phyloP scores from a whole-genome alignment of 1,140 invertebrate species.

The Drosophila varians region DNA sequence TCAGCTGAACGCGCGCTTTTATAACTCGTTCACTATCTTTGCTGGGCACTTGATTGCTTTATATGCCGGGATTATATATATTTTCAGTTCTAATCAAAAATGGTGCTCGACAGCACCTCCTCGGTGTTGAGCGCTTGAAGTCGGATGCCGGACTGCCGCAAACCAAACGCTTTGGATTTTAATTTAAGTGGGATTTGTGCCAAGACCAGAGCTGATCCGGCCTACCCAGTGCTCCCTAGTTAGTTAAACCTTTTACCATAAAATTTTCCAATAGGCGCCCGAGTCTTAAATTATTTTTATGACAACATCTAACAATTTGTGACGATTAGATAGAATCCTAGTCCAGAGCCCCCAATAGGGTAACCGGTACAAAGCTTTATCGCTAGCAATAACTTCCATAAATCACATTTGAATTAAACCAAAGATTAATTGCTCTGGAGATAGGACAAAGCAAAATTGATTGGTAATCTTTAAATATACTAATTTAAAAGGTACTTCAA shows the following conservation, averaged over 20 bases:
- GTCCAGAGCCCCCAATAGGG: not conserved
- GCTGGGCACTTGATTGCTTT: conserved; percentile 32
- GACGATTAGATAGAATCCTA: conserved; percentile 36
- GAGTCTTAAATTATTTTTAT: conserved; percentile 17
- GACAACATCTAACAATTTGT: conserved; percentile 2
- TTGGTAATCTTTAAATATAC: not conserved
- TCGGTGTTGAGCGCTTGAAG: conserved; percentile 60
- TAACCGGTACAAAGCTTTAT: conserved; percentile 5
- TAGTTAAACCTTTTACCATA: not conserved
- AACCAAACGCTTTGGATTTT: conserved; percentile 4
- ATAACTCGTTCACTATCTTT: conserved; percentile 40
- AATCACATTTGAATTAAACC: conserved; percentile 14
- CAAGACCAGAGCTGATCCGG: conserved; percentile 5
- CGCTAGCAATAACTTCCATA: not conserved
- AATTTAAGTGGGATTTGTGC: conserved; percentile 44
- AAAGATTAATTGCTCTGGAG: conserved; percentile 18
- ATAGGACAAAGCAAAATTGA: not conserved
- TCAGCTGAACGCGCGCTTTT: conserved; percentile 33
- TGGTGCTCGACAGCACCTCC: conserved; percentile 5
- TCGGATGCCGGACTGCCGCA: conserved; percentile 36
- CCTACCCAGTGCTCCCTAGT: conserved; percentile 5
- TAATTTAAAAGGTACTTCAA: not conserved
- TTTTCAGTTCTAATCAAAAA: conserved; percentile 40
- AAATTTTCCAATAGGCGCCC: too few relatives aligned
- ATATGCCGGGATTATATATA: conserved; percentile 27